Evolutionary conservation across 53 echinoderm and acorn worm species (phyloP).

Genomic region (Temnopleurus reevesii): DNA sequence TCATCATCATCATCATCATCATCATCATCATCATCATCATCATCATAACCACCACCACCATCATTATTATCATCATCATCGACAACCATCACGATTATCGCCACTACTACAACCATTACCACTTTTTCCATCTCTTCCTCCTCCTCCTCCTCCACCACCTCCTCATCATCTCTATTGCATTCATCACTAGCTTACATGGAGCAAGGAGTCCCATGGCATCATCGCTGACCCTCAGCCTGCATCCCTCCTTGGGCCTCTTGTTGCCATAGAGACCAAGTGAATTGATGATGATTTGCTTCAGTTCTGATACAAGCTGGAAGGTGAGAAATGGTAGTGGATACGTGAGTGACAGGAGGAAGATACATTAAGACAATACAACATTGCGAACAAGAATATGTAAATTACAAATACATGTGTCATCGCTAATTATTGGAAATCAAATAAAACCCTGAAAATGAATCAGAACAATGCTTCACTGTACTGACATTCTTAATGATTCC

Average conservation of each 20-base stretch:
- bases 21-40: neutral
- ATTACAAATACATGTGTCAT: too few species aligned
- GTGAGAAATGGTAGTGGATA: too few species aligned
- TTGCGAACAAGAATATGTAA: too few species aligned
- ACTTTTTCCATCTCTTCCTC: conserved; percentile 56
- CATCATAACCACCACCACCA: neutral
- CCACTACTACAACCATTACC: neutral
- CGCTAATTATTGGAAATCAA: too few species aligned
- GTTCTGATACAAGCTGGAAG: conserved; percentile 73
- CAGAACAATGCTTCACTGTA: too few species aligned
- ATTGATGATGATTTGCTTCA: conserved; percentile 63
- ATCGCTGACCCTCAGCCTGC: conserved; percentile 73
- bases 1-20: neutral
- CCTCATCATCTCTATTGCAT: too few species aligned
- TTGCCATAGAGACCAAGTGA: conserved; percentile 57
- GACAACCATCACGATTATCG: neutral
- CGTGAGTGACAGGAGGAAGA: too few species aligned
- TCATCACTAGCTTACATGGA: conserved; percentile 71
- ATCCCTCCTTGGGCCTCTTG: conserved; percentile 33
- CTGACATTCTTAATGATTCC: too few species aligned
- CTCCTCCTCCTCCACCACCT: conserved; percentile 65
- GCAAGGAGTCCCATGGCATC: conserved; percentile 72
- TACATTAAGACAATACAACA: too few species aligned
- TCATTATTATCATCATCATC: neutral
- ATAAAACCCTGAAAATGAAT: too few species aligned